These are phyloP conservation scores for Trachymyrmex cornetzi DNA, from an alignment of 1,140 invertebrate genomes.

Conservation along the genomic window DNA sequence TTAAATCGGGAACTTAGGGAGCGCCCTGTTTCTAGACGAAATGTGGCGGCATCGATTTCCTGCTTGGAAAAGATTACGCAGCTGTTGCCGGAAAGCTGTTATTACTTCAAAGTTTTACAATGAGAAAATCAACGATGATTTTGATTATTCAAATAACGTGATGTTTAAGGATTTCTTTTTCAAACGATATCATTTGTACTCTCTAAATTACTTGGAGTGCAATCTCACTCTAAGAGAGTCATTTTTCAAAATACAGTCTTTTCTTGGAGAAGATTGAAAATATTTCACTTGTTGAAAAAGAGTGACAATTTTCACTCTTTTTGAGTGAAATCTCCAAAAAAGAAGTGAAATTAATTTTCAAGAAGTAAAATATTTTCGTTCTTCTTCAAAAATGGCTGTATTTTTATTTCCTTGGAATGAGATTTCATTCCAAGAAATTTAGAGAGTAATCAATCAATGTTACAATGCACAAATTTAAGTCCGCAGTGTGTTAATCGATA, in stretches of 20 bases:
- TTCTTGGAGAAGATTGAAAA: too few relatives aligned
- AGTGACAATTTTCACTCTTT: too few relatives aligned
- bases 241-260: too few relatives aligned
- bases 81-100: neutral
- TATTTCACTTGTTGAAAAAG: too few relatives aligned
- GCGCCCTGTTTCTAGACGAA: neutral
- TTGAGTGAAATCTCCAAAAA: too few relatives aligned
- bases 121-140: neutral
- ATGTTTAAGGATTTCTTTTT: neutral
- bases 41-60: slow-evolving; percentile 28
- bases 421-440: too few relatives aligned
- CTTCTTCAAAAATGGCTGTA: too few relatives aligned
- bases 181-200: neutral
- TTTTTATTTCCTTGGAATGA: too few relatives aligned
- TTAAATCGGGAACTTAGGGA: slow-evolving; percentile 69
- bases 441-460: slow-evolving; percentile 1
- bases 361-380: too few relatives aligned
- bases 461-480: neutral
- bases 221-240: too few relatives aligned
- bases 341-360: too few relatives aligned
- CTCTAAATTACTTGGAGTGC: too few relatives aligned
- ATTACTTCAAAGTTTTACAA: neutral
- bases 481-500: neutral
- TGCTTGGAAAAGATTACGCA: slow-evolving; percentile 10
- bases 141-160: neutral